Conservation (phyloP, 2,797 vertebrate genomes). For the Fistularia tabacaria region DNA sequence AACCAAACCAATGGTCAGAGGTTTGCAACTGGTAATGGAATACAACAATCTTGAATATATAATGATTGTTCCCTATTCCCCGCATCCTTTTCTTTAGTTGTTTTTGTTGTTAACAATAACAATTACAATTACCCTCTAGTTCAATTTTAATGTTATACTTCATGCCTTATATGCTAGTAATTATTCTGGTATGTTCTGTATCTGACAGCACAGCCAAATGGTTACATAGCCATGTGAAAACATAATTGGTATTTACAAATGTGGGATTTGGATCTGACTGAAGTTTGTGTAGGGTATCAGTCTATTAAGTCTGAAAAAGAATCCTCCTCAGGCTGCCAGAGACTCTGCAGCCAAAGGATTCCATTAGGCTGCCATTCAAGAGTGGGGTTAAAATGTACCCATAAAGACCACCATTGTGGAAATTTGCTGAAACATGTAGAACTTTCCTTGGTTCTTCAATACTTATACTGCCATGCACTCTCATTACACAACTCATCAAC, state of each 20-base stretch:
- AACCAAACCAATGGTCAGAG: too few species aligned
- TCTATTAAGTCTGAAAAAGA: conserved; percentile 41
- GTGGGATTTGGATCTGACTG: conserved; percentile 48
- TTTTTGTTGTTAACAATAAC: conserved; percentile 23
- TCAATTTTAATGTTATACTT: conserved; percentile 20
- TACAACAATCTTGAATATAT: too few species aligned
- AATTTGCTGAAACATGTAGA: too few species aligned
- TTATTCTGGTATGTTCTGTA: conserved; percentile 31
- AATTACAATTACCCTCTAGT: conserved; percentile 18
- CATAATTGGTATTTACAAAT: conserved; percentile 47
- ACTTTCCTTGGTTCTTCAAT: conserved; percentile 5
- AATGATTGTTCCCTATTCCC: too few species aligned
- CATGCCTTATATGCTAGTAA: conserved; percentile 25
- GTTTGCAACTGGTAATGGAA: too few species aligned
- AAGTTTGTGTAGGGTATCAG: conserved; percentile 40
- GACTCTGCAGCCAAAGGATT: conserved; percentile 30
- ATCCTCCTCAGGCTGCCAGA: conserved; percentile 26
- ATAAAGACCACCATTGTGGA: conserved; percentile 22
- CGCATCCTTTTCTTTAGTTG: too few species aligned
- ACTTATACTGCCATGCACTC: conserved; percentile 1
- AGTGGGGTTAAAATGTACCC: conserved; percentile 20
- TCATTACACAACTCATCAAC: neutral
- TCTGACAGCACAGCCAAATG: conserved; percentile 22
- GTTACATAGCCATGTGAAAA: conserved; percentile 37
- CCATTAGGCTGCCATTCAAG: conserved; percentile 41